phyloP scores from a whole-genome alignment of 2,888 invertebrate species.

The Eulithis prunata region DNA sequence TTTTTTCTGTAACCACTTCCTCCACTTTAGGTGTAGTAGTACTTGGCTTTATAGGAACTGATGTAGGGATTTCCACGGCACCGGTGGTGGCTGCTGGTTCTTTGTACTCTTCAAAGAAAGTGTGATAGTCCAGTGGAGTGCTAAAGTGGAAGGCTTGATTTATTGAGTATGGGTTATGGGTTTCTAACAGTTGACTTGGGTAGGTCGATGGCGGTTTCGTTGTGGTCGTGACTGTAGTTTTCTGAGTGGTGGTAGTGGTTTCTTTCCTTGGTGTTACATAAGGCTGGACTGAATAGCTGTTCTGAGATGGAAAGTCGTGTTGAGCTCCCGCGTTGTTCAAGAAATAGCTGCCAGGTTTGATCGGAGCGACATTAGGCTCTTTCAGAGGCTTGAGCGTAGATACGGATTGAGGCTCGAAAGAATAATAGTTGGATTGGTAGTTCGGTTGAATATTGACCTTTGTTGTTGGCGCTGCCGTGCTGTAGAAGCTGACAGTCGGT shows the following conservation, averaged over 20 bases:
- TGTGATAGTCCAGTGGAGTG: conserved; percentile 76
- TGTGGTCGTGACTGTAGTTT: conserved; percentile 55
- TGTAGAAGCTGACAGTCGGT: conserved; percentile 73
- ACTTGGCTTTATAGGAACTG: conserved; percentile 46
- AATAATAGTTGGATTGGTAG: conserved; percentile 64
- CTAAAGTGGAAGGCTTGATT: conserved; percentile 81
- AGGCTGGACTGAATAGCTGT: conserved; percentile 48
- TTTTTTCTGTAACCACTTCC: conserved; percentile 59
- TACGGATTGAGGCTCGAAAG: conserved; percentile 74
- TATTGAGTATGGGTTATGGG: conserved; percentile 79
- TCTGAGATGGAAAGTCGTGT: conserved; percentile 56
- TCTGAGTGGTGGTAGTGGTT: conserved; percentile 56
- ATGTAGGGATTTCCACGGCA: conserved; percentile 46
- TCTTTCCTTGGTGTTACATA: conserved; percentile 59
- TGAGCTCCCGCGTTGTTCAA: conserved; percentile 58
- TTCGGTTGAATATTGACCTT: conserved; percentile 48
- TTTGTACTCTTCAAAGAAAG: conserved; percentile 71
- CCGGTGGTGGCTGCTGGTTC: conserved; percentile 60
- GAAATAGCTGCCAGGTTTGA: conserved; percentile 65
- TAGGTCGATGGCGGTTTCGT: conserved; percentile 68
- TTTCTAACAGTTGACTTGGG: conserved; percentile 72
- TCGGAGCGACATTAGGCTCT: conserved; percentile 54
- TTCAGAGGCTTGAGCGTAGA: conserved; percentile 62
- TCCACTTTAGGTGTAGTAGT: conserved; percentile 49
- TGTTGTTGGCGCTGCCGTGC: conserved; percentile 51